A percentile compares a stretch with the other conserved stretches of the same genome.
Conservation (phyloP, 2,888 invertebrate species). For the Caenorhabditis sp. region DNA sequence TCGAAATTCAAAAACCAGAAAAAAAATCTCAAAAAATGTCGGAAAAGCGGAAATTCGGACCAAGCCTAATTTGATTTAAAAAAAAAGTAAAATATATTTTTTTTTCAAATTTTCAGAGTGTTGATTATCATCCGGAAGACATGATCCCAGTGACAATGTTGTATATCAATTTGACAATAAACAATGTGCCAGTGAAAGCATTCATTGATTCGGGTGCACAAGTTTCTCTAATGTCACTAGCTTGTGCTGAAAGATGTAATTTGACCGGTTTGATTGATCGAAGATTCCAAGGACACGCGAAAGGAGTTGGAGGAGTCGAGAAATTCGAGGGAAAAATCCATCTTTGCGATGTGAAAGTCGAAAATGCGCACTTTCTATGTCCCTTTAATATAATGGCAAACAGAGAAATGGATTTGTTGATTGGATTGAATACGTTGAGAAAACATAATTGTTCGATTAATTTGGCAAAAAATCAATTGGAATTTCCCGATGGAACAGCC, state of each 20-base stretch:
- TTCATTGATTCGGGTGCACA: slow-evolving; percentile 95
- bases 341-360: slow-evolving; percentile 93
- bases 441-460: slow-evolving; percentile 84
- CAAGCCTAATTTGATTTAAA: too few species aligned
- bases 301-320: slow-evolving; percentile 96
- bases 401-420: slow-evolving; percentile 96
- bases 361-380: slow-evolving; percentile 88
- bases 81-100: too few species aligned
- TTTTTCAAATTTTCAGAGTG: slow-evolving; percentile 78
- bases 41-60: too few species aligned
- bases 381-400: slow-evolving; percentile 95
- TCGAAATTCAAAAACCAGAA: too few species aligned
- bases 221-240: slow-evolving; percentile 96
- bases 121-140: slow-evolving; percentile 97
- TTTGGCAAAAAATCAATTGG: slow-evolving; percentile 79
- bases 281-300: slow-evolving; percentile 93
- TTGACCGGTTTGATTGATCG: slow-evolving; percentile 77
- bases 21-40: too few species aligned
- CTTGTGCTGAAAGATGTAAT: slow-evolving; percentile 79
- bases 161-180: slow-evolving; percentile 94
- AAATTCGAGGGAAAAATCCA: slow-evolving; percentile 94
- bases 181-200: slow-evolving; percentile 94
- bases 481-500: slow-evolving; percentile 38
- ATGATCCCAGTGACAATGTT: slow-evolving; percentile 98
- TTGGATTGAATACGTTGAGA: slow-evolving; percentile 91